Evolutionary conservation across 2,888 invertebrate species (phyloP), one percentile per base, ranked within the genome.

Genomic region (Seira musarum): DNA sequence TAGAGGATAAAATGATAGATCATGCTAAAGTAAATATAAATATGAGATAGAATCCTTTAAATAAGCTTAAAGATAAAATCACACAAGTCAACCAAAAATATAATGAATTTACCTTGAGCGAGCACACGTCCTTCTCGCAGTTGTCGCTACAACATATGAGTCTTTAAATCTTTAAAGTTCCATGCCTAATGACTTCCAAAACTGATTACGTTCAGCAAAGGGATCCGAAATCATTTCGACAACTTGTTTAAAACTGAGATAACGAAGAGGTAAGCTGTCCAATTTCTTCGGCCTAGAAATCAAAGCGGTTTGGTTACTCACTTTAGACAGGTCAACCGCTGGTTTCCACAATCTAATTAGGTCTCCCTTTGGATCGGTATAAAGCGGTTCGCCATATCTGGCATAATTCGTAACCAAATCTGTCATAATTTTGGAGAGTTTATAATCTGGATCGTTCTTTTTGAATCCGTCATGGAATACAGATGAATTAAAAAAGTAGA

Each of bases 151-250:
- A n/a, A n/a, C n/a, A n/a, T n/a, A n/a, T n/a, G n/a, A n/a, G n/a
- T n/a, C n/a, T n/a, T n/a, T n/a, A n/a, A n/a, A n/a, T n/a, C n/a
- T n/a, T 22, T 64, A 72, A 15, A 72, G 49, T 17, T n/a, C 64
- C 40, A 80, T 77, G 25, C 70, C 69, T 30, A 81, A 24, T 21
- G 70, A 64, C 30, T 83, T 82, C 85, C 85, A 85, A 70, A 85
- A 85, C 10, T 53, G 35, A 15, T 76, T 66, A n/a, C 83, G 35
- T 40, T 66, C 65, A 17, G 66, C 61, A 25, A 72, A 83, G 5
- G 83, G 85, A 67, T 83, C 81, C 1, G 22, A 1, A 15, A 83
- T 79, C 85, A 85, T 85, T 68, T 74, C 65, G 46, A 85, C 67
- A 3, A 64, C 53, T 53, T 40, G 53, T 5, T 71, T 65, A 19